phyloP scores from a whole-genome alignment of 2,113 vertebrate genomes.

The Oenanthe melanoleuca region DNA sequence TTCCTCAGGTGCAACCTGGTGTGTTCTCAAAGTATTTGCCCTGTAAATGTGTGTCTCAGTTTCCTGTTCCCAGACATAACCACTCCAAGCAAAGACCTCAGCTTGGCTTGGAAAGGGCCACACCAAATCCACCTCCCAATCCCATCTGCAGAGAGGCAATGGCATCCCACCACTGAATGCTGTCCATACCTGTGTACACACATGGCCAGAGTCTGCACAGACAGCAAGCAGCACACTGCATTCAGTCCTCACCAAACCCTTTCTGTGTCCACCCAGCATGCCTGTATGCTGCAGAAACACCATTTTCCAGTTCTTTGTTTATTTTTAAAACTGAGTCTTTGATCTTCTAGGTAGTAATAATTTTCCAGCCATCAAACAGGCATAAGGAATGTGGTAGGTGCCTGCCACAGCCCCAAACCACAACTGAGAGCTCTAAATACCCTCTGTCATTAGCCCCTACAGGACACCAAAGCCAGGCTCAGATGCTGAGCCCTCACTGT shows the following conservation, averaged over 20 bases:
- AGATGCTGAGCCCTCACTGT: not conserved
- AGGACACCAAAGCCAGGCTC: not conserved
- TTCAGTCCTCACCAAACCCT: not conserved
- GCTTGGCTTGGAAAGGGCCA: not conserved
- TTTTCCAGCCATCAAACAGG: slow-evolving; percentile 28
- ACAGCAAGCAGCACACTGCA: not conserved
- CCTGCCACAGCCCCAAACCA: slow-evolving; percentile 14
- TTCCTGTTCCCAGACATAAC: not conserved
- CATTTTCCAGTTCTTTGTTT: slow-evolving; percentile 8
- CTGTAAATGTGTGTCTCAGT: not conserved
- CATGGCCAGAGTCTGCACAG: rapidly evolving
- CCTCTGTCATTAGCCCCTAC: not conserved
- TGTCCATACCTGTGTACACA: rapidly evolving
- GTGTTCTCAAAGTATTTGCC: not conserved
- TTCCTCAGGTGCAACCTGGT: not conserved
- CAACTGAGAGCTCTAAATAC: slow-evolving; percentile 5
- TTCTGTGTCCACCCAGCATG: not conserved
- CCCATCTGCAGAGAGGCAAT: not conserved
- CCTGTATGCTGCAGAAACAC: not conserved
- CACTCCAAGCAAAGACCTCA: not conserved
- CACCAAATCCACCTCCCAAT: not conserved
- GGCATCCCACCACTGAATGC: rapidly evolving
- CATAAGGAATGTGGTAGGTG: not conserved
- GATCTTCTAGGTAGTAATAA: slow-evolving; percentile 8
- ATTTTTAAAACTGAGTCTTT: slow-evolving; percentile 11